Conservation (phyloP, 2,797 vertebrate genomes). For the Myotis myotis region DNA sequence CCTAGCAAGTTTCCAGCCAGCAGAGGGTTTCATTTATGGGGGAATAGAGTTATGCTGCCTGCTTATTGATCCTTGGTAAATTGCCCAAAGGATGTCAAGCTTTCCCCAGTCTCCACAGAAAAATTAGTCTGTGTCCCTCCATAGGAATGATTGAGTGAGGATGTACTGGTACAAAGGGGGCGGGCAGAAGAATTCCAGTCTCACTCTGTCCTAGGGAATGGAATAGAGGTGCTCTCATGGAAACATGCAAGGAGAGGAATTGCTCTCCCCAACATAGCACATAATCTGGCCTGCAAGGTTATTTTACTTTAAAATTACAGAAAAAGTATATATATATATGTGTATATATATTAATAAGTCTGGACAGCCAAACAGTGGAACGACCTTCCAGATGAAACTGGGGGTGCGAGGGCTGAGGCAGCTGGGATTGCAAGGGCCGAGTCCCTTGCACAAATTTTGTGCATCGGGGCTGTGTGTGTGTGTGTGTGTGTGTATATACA, state of each 20-base stretch:
- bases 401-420: too few species aligned
- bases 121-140: neutral
- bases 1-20: neutral
- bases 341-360: too few species aligned
- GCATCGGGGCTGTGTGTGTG: too few species aligned
- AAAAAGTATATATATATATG: neutral
- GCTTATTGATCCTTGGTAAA: neutral
- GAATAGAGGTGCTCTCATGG: neutral
- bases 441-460: too few species aligned
- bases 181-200: neutral
- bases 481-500: too few species aligned
- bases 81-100: neutral
- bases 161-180: fast-evolving
- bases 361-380: too few species aligned
- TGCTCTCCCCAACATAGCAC: neutral
- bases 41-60: neutral
- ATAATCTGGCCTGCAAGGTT: neutral
- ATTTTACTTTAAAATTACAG: neutral
- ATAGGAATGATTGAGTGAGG: neutral
- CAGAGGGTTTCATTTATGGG: neutral
- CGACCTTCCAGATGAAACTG: too few species aligned
- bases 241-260: neutral
- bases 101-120: neutral
- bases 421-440: too few species aligned
- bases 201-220: neutral